Conservation (phyloP, 2,113 vertebrate species). For the Oncorhynchus gorbuscha region DNA sequence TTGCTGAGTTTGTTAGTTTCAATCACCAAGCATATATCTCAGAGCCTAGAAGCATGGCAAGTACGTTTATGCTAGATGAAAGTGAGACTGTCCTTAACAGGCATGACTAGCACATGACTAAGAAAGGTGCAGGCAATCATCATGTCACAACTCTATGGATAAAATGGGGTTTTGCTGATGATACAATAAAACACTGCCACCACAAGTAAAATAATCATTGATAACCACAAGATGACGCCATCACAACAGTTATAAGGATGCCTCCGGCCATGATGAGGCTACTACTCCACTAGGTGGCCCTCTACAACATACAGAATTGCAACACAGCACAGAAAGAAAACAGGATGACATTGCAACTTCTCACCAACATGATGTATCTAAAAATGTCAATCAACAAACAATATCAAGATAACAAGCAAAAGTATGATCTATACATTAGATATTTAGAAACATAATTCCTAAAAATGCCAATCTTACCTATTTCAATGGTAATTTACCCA, state of each 20-base stretch:
- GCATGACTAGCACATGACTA: too few species aligned
- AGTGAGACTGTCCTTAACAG: too few species aligned
- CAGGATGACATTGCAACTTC: neutral
- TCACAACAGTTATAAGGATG: neutral
- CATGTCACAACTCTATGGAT: neutral
- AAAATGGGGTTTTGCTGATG: neutral
- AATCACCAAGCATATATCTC: too few species aligned
- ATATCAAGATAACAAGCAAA: neutral
- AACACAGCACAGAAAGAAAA: neutral
- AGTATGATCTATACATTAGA: neutral
- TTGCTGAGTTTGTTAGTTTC: too few species aligned
- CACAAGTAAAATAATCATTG: neutral
- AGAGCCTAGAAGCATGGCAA: too few species aligned
- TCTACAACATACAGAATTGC: neutral
- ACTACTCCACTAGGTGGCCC: neutral
- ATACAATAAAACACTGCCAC: too few species aligned
- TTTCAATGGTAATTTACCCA: neutral
- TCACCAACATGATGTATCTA: constrained; percentile 1
- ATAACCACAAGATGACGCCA: neutral
- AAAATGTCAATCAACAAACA: neutral
- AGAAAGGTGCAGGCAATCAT: neutral
- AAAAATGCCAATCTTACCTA: neutral
- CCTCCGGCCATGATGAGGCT: neutral
- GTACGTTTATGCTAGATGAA: too few species aligned
- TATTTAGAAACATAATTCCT: neutral